Conservation (phyloP, 2,113 vertebrate species). For the Pitta sordida region DNA sequence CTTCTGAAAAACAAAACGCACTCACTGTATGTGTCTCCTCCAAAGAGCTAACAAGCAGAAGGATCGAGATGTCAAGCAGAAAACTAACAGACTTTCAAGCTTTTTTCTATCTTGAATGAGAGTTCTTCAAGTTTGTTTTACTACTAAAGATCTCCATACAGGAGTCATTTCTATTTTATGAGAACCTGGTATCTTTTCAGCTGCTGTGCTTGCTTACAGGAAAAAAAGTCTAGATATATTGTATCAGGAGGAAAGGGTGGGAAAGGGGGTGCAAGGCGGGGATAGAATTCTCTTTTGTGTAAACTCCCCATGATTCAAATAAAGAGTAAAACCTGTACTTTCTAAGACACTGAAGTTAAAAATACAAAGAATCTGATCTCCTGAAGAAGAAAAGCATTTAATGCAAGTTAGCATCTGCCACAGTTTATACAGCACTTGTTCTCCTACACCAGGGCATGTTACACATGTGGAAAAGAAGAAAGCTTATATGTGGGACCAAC, state of each 20-base stretch:
- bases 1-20: slow-evolving; percentile 72
- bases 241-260: not conserved
- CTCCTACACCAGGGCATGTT: not conserved
- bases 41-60: not conserved
- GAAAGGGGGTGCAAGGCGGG: not conserved
- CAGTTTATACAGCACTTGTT: not conserved
- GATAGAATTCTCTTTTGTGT: not conserved
- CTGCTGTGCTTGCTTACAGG: not conserved
- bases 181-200: not conserved
- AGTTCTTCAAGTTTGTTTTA: not conserved
- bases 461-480: not conserved
- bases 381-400: not conserved
- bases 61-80: not conserved
- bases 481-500: not conserved
- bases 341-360: not conserved
- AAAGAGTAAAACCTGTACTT: not conserved
- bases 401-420: not conserved
- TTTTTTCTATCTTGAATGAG: not conserved
- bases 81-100: not conserved
- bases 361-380: not conserved
- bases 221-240: not conserved
- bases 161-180: not conserved
- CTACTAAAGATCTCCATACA: not conserved
- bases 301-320: not conserved
- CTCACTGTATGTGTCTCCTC: not conserved